phyloP scores from a whole-genome alignment of 2,888 invertebrate species.

The Thumatha senex region DNA sequence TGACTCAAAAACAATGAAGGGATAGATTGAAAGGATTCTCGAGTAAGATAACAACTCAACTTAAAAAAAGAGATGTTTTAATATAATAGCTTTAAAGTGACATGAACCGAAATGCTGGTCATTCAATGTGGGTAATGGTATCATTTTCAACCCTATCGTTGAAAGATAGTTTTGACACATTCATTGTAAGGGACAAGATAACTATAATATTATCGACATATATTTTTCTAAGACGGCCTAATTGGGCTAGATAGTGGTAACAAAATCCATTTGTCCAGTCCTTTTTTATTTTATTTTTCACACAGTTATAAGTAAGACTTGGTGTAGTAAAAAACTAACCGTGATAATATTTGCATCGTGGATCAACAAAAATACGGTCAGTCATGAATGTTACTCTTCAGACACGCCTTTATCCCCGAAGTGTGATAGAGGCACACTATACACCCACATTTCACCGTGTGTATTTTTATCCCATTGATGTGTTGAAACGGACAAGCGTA shows the following conservation, averaged over 20 bases:
- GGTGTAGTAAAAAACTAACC: background rate
- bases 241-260: slow-evolving; percentile 15
- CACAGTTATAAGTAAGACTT: background rate
- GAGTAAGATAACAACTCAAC: slow-evolving; percentile 69
- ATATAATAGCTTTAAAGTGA: slow-evolving; percentile 77
- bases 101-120: slow-evolving; percentile 58
- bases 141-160: slow-evolving; percentile 49
- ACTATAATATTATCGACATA: slow-evolving; percentile 9
- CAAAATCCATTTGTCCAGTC: background rate
- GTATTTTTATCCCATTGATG: too few species aligned
- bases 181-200: slow-evolving; percentile 15
- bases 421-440: too few species aligned
- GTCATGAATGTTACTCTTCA: too few species aligned
- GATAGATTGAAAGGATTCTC: slow-evolving; percentile 80
- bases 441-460: too few species aligned
- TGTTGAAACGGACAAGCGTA: too few species aligned
- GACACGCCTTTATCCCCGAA: too few species aligned
- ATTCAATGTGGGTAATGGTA: slow-evolving; percentile 47
- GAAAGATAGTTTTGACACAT: slow-evolving; percentile 39
- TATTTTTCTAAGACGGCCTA: slow-evolving; percentile 19
- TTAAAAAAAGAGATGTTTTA: slow-evolving; percentile 73
- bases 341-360: background rate
- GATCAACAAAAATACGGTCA: background rate
- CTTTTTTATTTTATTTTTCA: background rate
- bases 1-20: slow-evolving; percentile 79